A percentile compares a stretch with the other conserved stretches of the same genome.
phyloP scores from a whole-genome alignment of 2,113 vertebrate species.

The Climacteris rufus region DNA sequence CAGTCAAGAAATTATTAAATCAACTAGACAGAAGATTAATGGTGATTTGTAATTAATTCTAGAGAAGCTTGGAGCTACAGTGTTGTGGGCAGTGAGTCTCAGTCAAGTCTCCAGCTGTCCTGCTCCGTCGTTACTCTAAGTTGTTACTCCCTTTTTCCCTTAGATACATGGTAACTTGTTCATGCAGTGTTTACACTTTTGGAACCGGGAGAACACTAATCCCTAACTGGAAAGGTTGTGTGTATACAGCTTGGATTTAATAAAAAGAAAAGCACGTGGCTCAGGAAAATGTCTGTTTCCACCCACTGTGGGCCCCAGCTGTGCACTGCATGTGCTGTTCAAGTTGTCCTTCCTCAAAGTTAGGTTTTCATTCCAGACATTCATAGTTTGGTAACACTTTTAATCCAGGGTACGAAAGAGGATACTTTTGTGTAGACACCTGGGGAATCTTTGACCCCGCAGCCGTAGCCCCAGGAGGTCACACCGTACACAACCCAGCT shows the following conservation, averaged over 20 bases:
- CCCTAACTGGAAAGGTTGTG: not conserved
- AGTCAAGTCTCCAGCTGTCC: not conserved
- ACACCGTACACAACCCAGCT: constrained; percentile 93
- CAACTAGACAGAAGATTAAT: not conserved
- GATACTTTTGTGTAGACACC: constrained; percentile 98
- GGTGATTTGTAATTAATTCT: not conserved
- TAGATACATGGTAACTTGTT: not conserved
- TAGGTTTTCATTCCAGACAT: not conserved
- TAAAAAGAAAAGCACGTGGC: not conserved
- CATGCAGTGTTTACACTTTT: not conserved
- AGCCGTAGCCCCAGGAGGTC: constrained; percentile 96
- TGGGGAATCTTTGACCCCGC: constrained; percentile 87
- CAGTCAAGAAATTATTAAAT: not conserved
- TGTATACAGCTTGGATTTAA: not conserved
- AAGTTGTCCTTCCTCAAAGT: not conserved
- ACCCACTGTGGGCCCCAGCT: not conserved
- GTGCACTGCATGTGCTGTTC: not conserved
- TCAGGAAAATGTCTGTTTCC: not conserved
- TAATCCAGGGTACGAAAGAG: constrained; percentile 91
- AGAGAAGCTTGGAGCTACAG: not conserved
- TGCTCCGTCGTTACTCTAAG: not conserved
- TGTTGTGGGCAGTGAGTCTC: not conserved
- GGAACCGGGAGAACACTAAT: not conserved
- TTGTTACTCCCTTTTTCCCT: not conserved
- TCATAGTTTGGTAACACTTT: constrained; percentile 80